Evolutionary conservation across 2,888 invertebrate genomes (phyloP).

Genomic region (Malacosoma neustria): DNA sequence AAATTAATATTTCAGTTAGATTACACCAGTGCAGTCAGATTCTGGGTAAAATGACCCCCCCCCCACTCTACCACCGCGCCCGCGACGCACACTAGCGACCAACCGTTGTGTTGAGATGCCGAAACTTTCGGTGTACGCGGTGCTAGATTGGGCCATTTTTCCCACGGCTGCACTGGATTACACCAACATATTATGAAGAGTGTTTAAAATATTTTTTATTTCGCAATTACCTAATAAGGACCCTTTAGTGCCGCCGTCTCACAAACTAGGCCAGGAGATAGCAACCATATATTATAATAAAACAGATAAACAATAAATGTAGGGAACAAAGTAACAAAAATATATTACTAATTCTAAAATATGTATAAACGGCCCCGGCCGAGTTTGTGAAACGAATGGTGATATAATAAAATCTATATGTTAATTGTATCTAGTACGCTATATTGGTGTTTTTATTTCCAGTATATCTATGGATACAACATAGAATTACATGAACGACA

Average conservation of each 20-base stretch:
- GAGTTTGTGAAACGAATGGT: slow-evolving; percentile 34
- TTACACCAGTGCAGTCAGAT: too few relatives aligned
- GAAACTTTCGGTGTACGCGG: too few relatives aligned
- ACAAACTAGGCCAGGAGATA: slow-evolving; percentile 35
- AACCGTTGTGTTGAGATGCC: too few relatives aligned
- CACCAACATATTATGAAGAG: background rate
- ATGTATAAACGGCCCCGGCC: slow-evolving; percentile 37
- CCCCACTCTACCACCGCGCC: too few relatives aligned
- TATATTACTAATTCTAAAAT: slow-evolving; percentile 62
- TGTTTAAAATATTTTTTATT: slow-evolving; percentile 17
- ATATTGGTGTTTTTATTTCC: slow-evolving; percentile 72
- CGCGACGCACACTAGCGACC: too few relatives aligned
- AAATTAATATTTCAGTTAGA: too few relatives aligned
- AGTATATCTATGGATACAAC: slow-evolving; percentile 56
- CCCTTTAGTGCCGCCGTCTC: slow-evolving; percentile 23
- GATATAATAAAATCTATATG: slow-evolving; percentile 40
- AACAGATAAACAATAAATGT: slow-evolving; percentile 50
- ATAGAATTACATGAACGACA: slow-evolving; percentile 40
- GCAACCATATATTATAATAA: slow-evolving; percentile 38
- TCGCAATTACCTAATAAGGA: slow-evolving; percentile 39
- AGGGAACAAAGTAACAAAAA: slow-evolving; percentile 63
- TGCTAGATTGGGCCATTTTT: too few relatives aligned
- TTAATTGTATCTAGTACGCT: slow-evolving; percentile 61
- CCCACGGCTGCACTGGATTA: too few relatives aligned
- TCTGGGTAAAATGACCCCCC: too few relatives aligned